Evolutionary conservation across 1,140 invertebrate species (phyloP).

Genomic region (Aporrectodea caliginosa): DNA sequence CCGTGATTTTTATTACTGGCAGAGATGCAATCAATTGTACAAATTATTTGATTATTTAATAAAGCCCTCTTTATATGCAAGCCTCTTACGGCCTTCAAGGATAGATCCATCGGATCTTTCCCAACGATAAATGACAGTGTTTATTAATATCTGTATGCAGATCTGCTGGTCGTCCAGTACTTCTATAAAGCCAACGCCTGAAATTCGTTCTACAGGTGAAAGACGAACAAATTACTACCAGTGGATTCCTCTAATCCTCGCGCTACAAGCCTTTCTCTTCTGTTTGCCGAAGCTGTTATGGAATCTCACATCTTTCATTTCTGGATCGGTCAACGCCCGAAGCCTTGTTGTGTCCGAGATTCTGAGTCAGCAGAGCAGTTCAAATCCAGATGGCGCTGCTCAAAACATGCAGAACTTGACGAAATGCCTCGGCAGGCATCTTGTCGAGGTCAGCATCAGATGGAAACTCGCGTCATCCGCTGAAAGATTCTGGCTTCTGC

Average conservation of each 20-base stretch:
- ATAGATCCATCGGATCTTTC: too few relatives aligned
- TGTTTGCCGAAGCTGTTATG: constrained; percentile 71
- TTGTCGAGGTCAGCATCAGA: not conserved
- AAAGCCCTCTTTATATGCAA: too few relatives aligned
- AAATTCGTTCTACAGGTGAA: not conserved
- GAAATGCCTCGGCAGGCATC: not conserved
- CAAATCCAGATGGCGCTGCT: not conserved
- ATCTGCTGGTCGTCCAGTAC: not conserved
- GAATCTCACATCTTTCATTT: not conserved
- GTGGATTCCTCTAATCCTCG: constrained; percentile 82
- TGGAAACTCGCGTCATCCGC: not conserved
- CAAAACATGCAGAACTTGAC: not conserved
- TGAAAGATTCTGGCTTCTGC: not conserved
- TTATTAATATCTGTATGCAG: not conserved
- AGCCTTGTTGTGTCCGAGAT: not conserved
- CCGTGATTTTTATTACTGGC: too few relatives aligned
- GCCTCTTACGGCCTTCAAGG: too few relatives aligned
- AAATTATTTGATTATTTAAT: too few relatives aligned
- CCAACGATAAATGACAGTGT: too few relatives aligned
- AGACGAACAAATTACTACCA: constrained; percentile 48
- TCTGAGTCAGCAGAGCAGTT: not conserved
- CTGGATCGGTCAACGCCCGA: not conserved
- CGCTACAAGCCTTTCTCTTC: constrained; percentile 86
- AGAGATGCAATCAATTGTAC: too few relatives aligned
- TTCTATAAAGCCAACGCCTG: not conserved